A percentile compares a stretch with the other conserved stretches of the same genome.
These are phyloP conservation scores for Chromoteleia sp. DNA, from an alignment of 2,888 invertebrate genomes.

Conservation along the genomic window DNA sequence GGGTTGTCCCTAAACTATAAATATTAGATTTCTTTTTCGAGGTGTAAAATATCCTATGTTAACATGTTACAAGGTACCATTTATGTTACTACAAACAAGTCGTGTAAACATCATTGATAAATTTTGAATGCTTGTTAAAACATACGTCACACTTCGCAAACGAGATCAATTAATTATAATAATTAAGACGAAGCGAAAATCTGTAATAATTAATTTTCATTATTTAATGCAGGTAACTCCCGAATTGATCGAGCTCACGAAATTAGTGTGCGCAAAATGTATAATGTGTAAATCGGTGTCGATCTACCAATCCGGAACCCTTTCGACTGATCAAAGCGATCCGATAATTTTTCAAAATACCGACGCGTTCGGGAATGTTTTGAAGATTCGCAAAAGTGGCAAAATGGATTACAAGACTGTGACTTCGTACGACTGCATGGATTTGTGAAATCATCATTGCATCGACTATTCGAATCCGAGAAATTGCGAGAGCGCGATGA, in stretches of 20 bases:
- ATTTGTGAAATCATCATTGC: slow-evolving; percentile 20
- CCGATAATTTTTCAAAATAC: slow-evolving; percentile 68
- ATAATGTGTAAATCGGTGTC: slow-evolving; percentile 67
- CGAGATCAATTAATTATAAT: no score
- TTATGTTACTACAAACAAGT: no score
- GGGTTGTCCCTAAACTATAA: no score
- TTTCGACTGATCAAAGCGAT: slow-evolving; percentile 21
- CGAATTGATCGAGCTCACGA: slow-evolving; percentile 42
- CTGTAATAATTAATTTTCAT: no score
- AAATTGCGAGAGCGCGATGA: slow-evolving; percentile 26
- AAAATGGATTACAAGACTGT: slow-evolving; percentile 63
- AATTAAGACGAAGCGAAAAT: no score
- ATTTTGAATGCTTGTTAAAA: no score
- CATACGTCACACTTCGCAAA: no score
- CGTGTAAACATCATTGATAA: no score
- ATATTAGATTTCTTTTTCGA: no score
- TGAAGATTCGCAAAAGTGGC: slow-evolving; percentile 73
- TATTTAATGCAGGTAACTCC: slow-evolving; percentile 19
- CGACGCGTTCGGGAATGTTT: slow-evolving; percentile 73
- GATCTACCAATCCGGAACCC: slow-evolving; percentile 49
- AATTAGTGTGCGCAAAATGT: slow-evolving; percentile 69
- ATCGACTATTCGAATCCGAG: slow-evolving; percentile 28
- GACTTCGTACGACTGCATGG: slow-evolving; percentile 25
- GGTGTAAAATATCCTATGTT: no score
- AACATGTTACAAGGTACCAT: no score